Conservation (phyloP, 30 jellyfish, hydroid and myxozoan species). For the Aurelia sp. region DNA sequence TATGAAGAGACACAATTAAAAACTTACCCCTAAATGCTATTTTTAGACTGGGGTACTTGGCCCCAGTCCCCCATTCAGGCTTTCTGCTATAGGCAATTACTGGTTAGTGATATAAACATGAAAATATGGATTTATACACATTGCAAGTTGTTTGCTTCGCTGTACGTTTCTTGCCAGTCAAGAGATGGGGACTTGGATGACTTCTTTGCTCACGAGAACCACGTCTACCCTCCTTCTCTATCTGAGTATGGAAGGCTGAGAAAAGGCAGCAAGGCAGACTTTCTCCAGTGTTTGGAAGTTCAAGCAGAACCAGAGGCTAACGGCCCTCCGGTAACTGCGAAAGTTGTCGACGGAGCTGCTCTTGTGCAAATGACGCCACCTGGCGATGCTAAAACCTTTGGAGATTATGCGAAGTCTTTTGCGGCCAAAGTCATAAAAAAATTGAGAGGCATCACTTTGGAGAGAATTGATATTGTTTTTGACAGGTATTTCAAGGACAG, state of each 20-base stretch:
- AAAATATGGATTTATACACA: too few species aligned
- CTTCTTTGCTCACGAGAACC: constrained; percentile 36
- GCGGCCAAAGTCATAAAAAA: not conserved
- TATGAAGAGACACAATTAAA: too few species aligned
- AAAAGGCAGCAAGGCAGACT: constrained; percentile 3
- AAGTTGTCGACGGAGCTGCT: constrained; percentile 10
- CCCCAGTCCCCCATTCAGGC: constrained; percentile 1
- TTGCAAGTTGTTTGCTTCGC: not conserved
- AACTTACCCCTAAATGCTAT: not conserved
- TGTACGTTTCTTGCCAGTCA: constrained; percentile 24
- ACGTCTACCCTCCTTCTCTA: constrained; percentile 31
- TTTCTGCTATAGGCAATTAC: not conserved
- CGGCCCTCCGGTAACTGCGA: not conserved
- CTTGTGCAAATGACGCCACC: constrained; percentile 21
- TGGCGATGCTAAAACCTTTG: constrained; percentile 1
- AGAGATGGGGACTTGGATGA: constrained; percentile 23
- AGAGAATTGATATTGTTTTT: not conserved
- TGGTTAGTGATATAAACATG: too few species aligned
- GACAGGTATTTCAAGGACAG: constrained; percentile 3
- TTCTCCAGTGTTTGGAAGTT: constrained; percentile 7
- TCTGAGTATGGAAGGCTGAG: constrained; percentile 23
- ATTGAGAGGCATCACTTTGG: too few species aligned
- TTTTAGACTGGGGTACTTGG: constrained; percentile 16
- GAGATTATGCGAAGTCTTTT: not conserved
- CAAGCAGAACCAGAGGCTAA: too few species aligned